phyloP scores from a whole-genome alignment of 2,113 vertebrate species.

The Syngnathus scovelli region DNA sequence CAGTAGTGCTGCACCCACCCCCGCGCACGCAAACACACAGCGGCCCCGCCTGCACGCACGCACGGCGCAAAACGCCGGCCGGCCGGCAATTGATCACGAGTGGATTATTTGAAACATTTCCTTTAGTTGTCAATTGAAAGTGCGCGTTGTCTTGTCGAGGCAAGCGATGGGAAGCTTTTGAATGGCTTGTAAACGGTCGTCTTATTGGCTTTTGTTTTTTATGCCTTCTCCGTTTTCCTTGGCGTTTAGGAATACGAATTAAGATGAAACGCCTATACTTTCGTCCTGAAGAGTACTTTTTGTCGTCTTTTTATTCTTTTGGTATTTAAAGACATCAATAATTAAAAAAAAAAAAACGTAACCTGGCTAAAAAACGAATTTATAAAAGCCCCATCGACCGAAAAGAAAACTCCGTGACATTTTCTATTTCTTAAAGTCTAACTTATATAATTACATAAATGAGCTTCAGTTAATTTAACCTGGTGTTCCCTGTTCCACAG shows the following conservation, averaged over 20 bases:
- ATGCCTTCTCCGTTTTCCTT: slow-evolving; percentile 2
- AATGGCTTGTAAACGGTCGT: slow-evolving; percentile 23
- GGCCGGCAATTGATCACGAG: slow-evolving; percentile 39
- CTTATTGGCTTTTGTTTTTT: slow-evolving; percentile 5
- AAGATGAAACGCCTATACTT: not conserved
- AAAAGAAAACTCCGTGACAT: not conserved
- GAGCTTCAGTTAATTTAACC: not conserved
- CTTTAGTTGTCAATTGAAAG: slow-evolving; percentile 45
- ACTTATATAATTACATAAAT: not conserved
- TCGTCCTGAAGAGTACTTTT: not conserved
- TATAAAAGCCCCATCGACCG: not conserved
- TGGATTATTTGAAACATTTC: slow-evolving; percentile 54
- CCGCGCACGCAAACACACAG: slow-evolving; percentile 20
- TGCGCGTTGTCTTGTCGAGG: slow-evolving; percentile 40
- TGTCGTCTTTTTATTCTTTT: not conserved
- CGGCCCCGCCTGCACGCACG: slow-evolving; percentile 21
- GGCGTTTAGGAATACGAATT: slow-evolving; percentile 1
- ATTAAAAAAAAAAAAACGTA: not conserved
- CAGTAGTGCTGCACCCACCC: slow-evolving; percentile 21
- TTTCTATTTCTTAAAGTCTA: not conserved
- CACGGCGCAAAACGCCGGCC: slow-evolving; percentile 19
- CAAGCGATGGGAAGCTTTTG: slow-evolving; percentile 48
- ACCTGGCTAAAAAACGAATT: not conserved
- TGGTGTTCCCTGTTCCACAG: not conserved
- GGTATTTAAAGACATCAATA: no score